phyloP scores from a whole-genome alignment of 2,113 vertebrate genomes.

The Rhizomys pruinosus region DNA sequence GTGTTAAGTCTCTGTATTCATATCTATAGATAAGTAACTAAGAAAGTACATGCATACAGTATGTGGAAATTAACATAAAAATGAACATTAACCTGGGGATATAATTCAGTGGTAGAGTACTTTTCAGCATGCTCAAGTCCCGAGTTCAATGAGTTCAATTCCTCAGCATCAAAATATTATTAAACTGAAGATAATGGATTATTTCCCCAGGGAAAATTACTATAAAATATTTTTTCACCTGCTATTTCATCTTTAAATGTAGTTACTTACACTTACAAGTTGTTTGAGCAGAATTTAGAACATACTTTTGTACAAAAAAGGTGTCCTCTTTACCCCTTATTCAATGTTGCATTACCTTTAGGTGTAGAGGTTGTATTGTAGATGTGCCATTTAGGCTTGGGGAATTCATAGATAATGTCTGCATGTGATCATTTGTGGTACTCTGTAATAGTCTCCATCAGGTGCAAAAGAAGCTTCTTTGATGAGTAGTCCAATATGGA shows the following conservation, averaged over 20 bases:
- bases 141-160: too few species aligned
- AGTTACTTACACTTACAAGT: slow-evolving; percentile 23
- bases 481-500: too few species aligned
- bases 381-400: too few species aligned
- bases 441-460: too few species aligned
- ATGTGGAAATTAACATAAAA: slow-evolving; percentile 8
- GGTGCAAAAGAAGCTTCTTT: too few species aligned
- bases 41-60: background rate
- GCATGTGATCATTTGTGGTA: too few species aligned
- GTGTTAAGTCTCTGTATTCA: background rate
- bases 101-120: background rate
- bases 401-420: too few species aligned
- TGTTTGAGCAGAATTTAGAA: slow-evolving; percentile 38
- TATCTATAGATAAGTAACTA: background rate
- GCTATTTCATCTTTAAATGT: background rate
- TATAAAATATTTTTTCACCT: background rate
- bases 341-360: too few species aligned
- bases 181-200: background rate
- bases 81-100: slow-evolving; percentile 16
- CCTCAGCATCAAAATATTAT: background rate
- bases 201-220: background rate
- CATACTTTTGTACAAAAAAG: background rate
- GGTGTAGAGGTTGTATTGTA: too few species aligned
- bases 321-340: too few species aligned
- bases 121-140: background rate